Evolutionary conservation across 2,888 invertebrate genomes (phyloP), one percentile per base, ranked within the genome.

Genomic region (Ypsolopha scabrella): DNA sequence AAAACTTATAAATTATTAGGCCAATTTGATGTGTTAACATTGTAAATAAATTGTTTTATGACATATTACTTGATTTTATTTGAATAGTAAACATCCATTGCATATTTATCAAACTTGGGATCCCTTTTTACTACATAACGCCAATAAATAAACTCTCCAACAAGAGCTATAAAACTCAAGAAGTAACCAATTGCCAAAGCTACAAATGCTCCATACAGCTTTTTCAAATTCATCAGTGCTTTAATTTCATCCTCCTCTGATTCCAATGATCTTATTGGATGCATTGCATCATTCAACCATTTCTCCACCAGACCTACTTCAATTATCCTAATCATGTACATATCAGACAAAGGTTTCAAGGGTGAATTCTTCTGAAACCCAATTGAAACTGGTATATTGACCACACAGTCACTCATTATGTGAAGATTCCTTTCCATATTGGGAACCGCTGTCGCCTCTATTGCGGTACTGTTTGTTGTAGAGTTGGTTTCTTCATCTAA

Each of bases 291-390:
- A 54, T 89, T 90, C 1, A 93, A 70, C 95, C 95, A 95, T 68
- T 95, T 95, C 53, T 89, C 85, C 0, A 94, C 89, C 6, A 95
- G 59, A 1, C 95, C 95, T 0, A 91, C 91, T 81, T 95, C 94
- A 0, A 92, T 87, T 8, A 94, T 87, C 48, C 89, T 82, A 58
- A 89, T 80, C 43, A 95, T 87, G 60, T 91, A 88, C 58, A 87
- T 81, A 67, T 94, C 93, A 14, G 92, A 88, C 55, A 88, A 78
- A 0, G 89, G 88, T 64, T 93, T 94, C 6, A 94, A 70, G 0
- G 94, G 93, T 0, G 94, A 94, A 70, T 95, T 94, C 63, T 92
- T 94, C 63, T 93, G 93, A 61, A 95, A 87, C 0, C 94, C 95
- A 55, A 95, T 83, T 0, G 94, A 93, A 50, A 95, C 89, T 0